phyloP scores from a whole-genome alignment of 2,113 vertebrate species.

The Azemiops feae region DNA sequence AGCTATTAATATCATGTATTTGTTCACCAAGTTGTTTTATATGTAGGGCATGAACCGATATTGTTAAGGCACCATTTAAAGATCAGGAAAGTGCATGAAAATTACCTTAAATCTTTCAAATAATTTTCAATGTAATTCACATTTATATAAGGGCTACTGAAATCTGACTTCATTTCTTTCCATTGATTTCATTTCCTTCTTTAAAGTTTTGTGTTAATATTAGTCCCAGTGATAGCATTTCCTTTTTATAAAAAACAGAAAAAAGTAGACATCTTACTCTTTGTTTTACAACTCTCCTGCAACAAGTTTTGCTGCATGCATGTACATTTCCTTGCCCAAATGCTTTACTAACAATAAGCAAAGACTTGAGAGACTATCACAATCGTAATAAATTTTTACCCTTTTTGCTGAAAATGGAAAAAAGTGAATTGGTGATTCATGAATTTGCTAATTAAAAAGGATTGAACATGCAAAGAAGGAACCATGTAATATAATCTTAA shows the following conservation, averaged over 20 bases:
- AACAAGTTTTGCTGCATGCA: not conserved
- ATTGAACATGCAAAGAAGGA: not conserved
- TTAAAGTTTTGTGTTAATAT: not conserved
- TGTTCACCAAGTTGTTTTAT: not conserved
- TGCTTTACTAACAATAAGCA: not conserved
- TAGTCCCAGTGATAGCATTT: not conserved
- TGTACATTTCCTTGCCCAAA: not conserved
- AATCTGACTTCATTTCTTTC: not conserved
- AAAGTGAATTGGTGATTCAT: not conserved
- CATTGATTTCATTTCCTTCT: not conserved
- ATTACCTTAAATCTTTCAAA: not conserved
- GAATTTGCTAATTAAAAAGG: not conserved
- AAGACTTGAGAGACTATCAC: not conserved
- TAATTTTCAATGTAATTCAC: not conserved
- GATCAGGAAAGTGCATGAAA: not conserved
- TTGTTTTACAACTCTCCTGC: not conserved
- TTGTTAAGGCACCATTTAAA: not conserved
- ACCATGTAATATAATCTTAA: not conserved
- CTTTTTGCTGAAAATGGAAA: not conserved
- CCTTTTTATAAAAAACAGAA: not conserved
- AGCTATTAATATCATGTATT: not conserved
- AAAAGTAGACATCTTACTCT: not conserved
- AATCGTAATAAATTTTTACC: not conserved
- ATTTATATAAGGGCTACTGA: not conserved
- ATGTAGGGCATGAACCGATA: not conserved